Percentiles rank a stretch among this genome's conserved stretches.
phyloP scores from a whole-genome alignment of 2,797 vertebrate species.

The Erethizon dorsatum region DNA sequence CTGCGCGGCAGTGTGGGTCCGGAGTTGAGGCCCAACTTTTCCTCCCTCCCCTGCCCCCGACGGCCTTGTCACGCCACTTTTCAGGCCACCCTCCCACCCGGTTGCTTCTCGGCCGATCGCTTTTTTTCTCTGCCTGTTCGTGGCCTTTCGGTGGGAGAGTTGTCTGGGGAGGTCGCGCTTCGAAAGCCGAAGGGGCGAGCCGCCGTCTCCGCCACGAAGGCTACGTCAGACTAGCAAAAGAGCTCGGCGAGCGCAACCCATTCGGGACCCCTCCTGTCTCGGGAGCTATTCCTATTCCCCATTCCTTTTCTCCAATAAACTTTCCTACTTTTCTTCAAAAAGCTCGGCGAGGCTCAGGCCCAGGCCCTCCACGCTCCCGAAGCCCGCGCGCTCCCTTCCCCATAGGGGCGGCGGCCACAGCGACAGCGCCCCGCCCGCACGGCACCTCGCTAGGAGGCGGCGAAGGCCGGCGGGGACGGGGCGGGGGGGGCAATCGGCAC shows the following conservation, averaged over 20 bases:
- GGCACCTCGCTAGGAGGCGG: fast-evolving
- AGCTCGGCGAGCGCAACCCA: neutral
- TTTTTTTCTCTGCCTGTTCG: neutral
- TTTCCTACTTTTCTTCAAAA: too few species aligned
- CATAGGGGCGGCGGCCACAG: fast-evolving
- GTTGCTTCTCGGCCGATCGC: neutral
- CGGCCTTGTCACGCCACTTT: too few species aligned
- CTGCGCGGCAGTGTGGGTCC: neutral
- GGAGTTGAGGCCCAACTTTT: neutral
- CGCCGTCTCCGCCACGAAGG: neutral
- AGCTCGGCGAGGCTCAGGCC: neutral
- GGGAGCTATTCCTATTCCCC: too few species aligned
- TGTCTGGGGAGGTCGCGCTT: neutral
- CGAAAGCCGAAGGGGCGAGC: neutral
- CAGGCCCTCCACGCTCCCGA: neutral
- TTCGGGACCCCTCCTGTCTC: too few species aligned
- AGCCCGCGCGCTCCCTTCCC: too few species aligned
- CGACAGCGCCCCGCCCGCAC: neutral
- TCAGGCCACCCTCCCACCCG: fast-evolving
- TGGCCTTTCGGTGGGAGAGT: neutral
- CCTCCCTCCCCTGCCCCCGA: neutral
- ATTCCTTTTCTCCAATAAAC: too few species aligned
- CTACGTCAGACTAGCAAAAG: too few species aligned
- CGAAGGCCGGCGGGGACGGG: neutral
- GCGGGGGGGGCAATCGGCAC: neutral